Conservation (phyloP, 1,140 invertebrate species). For the Drosophila gunungcola region DNA sequence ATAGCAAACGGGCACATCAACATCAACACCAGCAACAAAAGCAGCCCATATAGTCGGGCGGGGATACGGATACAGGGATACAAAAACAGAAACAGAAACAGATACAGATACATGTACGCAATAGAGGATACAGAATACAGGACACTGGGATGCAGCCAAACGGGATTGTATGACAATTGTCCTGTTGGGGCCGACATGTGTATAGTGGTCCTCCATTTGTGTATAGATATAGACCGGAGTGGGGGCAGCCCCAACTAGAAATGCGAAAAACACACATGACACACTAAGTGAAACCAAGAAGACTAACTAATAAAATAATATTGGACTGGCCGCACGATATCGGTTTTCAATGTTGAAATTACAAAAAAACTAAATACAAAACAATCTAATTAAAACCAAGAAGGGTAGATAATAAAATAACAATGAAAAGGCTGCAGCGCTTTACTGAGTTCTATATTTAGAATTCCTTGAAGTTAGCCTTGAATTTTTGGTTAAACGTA, state of each 20-base stretch:
- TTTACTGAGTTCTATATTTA: too few relatives aligned
- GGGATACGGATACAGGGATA: neutral
- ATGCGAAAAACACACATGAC: neutral
- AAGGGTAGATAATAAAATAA: too few relatives aligned
- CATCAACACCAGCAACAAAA: conserved; percentile 26
- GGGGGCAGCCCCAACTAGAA: neutral
- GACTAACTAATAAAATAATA: conserved; percentile 7
- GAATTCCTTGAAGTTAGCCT: too few relatives aligned
- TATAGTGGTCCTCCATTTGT: conserved; percentile 35
- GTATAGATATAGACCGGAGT: conserved; percentile 12
- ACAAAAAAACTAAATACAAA: neutral
- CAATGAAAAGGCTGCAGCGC: too few relatives aligned
- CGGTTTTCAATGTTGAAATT: neutral
- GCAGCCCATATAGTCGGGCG: neutral
- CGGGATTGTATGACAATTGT: conserved; percentile 56
- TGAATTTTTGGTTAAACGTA: too few relatives aligned
- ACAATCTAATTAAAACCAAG: too few relatives aligned
- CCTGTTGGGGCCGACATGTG: conserved; percentile 54
- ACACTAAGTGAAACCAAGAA: conserved; percentile 11
- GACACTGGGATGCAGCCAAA: conserved; percentile 5
- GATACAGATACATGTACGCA: neutral
- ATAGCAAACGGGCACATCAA: conserved; percentile 25
- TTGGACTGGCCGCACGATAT: neutral
- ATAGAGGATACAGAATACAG: neutral
- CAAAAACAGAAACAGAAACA: neutral